phyloP scores from a whole-genome alignment of 2,113 vertebrate genomes.

The Erythrocercus mccallii region DNA sequence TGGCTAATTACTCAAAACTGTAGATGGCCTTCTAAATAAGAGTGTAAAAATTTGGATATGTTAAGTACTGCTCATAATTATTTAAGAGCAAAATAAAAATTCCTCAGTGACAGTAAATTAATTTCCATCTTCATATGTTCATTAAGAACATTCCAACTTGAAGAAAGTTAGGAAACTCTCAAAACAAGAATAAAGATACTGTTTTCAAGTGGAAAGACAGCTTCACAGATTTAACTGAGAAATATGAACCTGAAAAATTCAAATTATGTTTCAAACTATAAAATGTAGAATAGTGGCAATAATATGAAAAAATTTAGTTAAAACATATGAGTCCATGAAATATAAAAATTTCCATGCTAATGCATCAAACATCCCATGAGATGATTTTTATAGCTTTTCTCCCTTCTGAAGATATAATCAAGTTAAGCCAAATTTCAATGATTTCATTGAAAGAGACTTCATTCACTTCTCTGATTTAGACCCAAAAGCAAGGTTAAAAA shows the following conservation, averaged over 20 bases:
- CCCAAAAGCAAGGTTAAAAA: background rate
- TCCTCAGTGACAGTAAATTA: background rate
- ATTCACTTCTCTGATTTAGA: background rate
- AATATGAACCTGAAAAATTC: background rate
- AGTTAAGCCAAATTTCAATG: background rate
- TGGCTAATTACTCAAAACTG: background rate
- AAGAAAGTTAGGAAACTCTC: background rate
- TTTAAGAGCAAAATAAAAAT: background rate
- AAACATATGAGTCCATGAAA: background rate
- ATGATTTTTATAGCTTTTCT: background rate
- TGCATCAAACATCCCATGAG: background rate
- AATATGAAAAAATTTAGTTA: background rate
- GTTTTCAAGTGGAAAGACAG: background rate
- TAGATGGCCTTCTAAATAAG: background rate
- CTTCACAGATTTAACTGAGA: background rate
- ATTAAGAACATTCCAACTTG: background rate
- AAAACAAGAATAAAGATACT: background rate
- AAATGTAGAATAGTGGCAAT: background rate
- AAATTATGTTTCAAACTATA: background rate
- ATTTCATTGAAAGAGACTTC: background rate
- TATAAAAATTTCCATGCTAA: background rate
- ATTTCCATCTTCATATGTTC: background rate
- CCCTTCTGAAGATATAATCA: background rate
- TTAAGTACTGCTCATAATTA: background rate
- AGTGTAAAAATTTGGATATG: background rate